phyloP scores from a whole-genome alignment of 92 coral and sea anemone genomes.

The Phenganax subtilis region DNA sequence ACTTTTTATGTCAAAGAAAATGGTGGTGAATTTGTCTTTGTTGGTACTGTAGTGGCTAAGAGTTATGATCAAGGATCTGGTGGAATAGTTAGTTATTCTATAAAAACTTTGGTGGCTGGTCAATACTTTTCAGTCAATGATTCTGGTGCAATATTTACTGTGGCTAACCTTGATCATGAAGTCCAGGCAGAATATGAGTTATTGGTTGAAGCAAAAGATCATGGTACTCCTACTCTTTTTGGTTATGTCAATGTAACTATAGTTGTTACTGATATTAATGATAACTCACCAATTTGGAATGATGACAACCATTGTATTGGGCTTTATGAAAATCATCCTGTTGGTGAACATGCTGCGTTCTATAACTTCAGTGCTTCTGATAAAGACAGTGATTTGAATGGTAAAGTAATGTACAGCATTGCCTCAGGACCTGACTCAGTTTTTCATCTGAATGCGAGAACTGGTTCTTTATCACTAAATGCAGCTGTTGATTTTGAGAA shows the following conservation, averaged over 20 bases:
- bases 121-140: constrained; percentile 58
- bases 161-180: constrained; percentile 67
- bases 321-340: constrained; percentile 62
- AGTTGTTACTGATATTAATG: constrained; percentile 73
- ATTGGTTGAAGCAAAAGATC: constrained; percentile 73
- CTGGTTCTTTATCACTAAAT: constrained; percentile 64
- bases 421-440: constrained; percentile 59
- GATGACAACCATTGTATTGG: constrained; percentile 50
- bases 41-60: constrained; percentile 78
- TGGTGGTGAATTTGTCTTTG: constrained; percentile 40
- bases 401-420: constrained; percentile 64
- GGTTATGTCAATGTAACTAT: constrained; percentile 74
- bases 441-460: constrained; percentile 55
- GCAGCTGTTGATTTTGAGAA: constrained; percentile 62
- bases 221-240: constrained; percentile 76
- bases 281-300: constrained; percentile 71
- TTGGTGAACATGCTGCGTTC: constrained; percentile 49
- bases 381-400: constrained; percentile 69
- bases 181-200: constrained; percentile 49
- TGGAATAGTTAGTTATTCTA: constrained; percentile 72
- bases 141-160: constrained; percentile 66
- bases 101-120: constrained; percentile 49
- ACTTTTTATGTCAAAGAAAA: constrained; percentile 67
- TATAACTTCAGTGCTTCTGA: constrained; percentile 67
- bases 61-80: constrained; percentile 87